Evolutionary conservation across 2,113 vertebrate genomes (phyloP), one percentile per base, ranked within the genome.

Genomic region (Coturnix japonica): DNA sequence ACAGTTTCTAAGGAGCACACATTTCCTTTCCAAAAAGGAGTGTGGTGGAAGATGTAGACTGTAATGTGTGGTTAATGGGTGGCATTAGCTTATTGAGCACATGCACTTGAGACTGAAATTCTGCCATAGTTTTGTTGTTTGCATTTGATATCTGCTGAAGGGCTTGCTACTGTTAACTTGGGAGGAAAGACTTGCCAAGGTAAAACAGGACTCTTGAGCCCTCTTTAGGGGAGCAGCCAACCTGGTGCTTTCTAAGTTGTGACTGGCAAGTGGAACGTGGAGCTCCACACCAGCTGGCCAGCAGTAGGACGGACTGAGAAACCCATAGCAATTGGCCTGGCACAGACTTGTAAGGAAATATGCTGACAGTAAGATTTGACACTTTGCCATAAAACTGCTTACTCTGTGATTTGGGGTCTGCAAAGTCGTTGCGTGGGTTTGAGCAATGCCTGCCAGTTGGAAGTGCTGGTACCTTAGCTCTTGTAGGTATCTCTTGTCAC

Each of bases 51-150:
- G 85, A 61, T 30, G 31, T 65, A 51, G 67, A 61, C 30, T 31
- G 16, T 35, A 41, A 26, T 53, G 35, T 57, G 56, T 81, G 66
- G 26, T 5, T 93, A 46, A 65, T 69, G 77, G 73, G 22, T 4
- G 5, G 9, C 13, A 31, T 56, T 83, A 53, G 30, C 10, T 74
- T 74, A 63, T 72, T 81, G 54, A 66, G 60, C 20, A 47, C 0
- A 0, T 4, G 4, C 49, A 44, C 39, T 65, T 0, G 0, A 84
- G 85, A 37, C 11, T 5, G 0, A 0, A 7, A 28, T 88, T 83
- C 33, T 95, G 82, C 13, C 0, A 0, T 74, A 39, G 49, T 53
- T 87, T 65, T 65, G 13, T 7, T 64, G 9, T 90, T 75, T 28
- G 11, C 49, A 3, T 11, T 0, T 1, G n/a, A 15, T 57, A 64